Base-by-base conservation (phyloP, 2,888 invertebrate genomes). In the Erpobdella octoculata region DNA sequence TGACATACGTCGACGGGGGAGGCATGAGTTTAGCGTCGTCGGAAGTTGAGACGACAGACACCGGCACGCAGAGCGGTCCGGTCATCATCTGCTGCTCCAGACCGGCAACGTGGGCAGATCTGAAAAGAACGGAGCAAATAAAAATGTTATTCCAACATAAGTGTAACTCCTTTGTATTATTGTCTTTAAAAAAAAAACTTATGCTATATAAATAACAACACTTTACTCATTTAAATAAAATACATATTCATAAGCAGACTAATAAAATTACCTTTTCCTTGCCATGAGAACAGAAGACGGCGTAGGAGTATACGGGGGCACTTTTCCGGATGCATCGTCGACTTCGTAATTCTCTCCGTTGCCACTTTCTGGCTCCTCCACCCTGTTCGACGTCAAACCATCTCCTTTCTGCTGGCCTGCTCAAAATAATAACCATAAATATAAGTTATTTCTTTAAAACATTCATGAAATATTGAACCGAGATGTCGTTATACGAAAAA, bases 1-100 rank as follows among this genome's bases (percentile, higher is more conserved):
- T 71, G 21, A 37, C 15, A 21, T 33, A 33, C 28, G 31, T n/a
- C 28, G 62, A 33, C 28, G 64, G 69, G 35, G 73, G 67, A 33
- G 62, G 62, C 62, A 33, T 62, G 12, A 53, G 53, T 53, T 53
- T 53, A 12, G 53, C 53, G 28, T 53, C 53, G 21, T 53, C 53
- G 53, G 53, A 25, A 21, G 28, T 53, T 21, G n/a, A 9, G 21
- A 25, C 53, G 53, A 28, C 8, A 8, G 21, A 28, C 8, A 53
- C 28, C n/a, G 66, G 38, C 28, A 33, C 70, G n/a, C 64, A 21
- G 12, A 46, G 58, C 2, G 70, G 48, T 4, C 33, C 53, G 35
- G 53, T 35, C 33, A 48, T 35, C 12, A 28, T 28, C 15, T 58
- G 37, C 36, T 37, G 6, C 9, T 70, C 53, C 61, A 61, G 8